Conservation (phyloP, 2,888 invertebrate genomes). For the Agrotis exclamationis region DNA sequence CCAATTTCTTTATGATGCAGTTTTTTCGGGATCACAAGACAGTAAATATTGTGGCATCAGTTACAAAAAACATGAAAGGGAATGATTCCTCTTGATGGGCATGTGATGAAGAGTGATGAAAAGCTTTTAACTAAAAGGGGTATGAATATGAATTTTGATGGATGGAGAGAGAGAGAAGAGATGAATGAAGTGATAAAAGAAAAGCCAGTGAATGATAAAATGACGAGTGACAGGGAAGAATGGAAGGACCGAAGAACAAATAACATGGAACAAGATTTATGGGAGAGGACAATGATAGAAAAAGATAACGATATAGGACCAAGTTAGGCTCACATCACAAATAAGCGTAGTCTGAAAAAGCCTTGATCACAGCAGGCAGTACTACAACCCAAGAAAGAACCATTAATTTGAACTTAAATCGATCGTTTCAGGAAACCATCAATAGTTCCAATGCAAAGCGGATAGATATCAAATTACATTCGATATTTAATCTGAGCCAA, state of each 20-base stretch:
- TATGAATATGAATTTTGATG: not conserved
- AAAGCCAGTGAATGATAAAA: not conserved
- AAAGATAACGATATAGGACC: not conserved
- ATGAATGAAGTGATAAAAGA: not conserved
- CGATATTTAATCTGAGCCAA: constrained; percentile 26
- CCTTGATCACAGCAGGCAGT: too few species aligned
- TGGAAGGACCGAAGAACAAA: not conserved
- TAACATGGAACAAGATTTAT: too few species aligned
- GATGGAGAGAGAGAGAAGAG: not conserved
- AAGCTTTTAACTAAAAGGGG: not conserved
- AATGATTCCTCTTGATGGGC: not conserved
- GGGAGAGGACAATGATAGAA: not conserved
- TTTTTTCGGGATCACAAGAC: not conserved
- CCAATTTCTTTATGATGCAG: not conserved
- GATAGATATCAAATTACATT: constrained; percentile 45
- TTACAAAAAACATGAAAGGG: not conserved
- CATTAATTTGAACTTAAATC: not conserved
- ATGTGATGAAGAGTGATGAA: not conserved
- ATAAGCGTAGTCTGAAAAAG: not conserved
- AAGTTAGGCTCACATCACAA: not conserved
- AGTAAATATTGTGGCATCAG: not conserved
- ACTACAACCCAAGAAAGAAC: too few species aligned
- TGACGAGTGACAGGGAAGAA: not conserved
- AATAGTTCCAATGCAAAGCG: constrained; percentile 15
- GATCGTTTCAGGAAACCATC: constrained; percentile 20